Conservation (phyloP, 2,797 vertebrate species). For the Strix occidentalis region DNA sequence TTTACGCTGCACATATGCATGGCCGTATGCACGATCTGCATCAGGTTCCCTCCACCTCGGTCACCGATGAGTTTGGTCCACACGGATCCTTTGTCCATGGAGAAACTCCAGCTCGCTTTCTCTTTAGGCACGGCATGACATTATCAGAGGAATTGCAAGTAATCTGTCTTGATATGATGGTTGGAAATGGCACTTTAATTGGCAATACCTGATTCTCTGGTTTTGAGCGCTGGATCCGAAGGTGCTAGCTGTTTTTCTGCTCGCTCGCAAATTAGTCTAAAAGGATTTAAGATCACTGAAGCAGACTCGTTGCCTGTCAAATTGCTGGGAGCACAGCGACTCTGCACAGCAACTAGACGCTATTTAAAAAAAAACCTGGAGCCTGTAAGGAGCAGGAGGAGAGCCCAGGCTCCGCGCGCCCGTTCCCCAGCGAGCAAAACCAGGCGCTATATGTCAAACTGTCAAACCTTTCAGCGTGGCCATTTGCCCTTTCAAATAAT, state of each 20-base stretch:
- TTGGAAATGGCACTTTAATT: conserved; percentile 79
- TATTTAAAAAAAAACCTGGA: conserved; percentile 52
- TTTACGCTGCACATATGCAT: conserved; percentile 69
- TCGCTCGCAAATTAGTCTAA: conserved; percentile 86
- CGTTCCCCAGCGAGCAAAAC: conserved; percentile 71
- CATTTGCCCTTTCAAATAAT: conserved; percentile 84
- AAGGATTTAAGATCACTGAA: conserved; percentile 83
- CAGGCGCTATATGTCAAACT: conserved; percentile 78
- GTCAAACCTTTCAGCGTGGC: conserved; percentile 79
- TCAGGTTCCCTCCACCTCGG: background rate
- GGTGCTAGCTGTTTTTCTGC: conserved; percentile 88
- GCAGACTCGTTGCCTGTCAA: conserved; percentile 80
- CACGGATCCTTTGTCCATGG: conserved; percentile 8
- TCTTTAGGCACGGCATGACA: conserved; percentile 80
- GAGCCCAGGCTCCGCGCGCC: conserved; percentile 57
- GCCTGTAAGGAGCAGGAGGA: conserved; percentile 69
- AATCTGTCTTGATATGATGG: conserved; percentile 87
- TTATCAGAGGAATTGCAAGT: conserved; percentile 82
- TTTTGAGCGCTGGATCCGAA: conserved; percentile 75
- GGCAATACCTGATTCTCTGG: conserved; percentile 81
- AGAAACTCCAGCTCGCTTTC: conserved; percentile 56
- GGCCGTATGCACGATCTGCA: conserved; percentile 57
- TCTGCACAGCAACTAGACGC: conserved; percentile 71
- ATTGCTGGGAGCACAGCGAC: conserved; percentile 67
- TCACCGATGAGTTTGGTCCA: conserved; percentile 1